Conservation (phyloP, 1,140 invertebrate genomes). For the Physella acuta region DNA sequence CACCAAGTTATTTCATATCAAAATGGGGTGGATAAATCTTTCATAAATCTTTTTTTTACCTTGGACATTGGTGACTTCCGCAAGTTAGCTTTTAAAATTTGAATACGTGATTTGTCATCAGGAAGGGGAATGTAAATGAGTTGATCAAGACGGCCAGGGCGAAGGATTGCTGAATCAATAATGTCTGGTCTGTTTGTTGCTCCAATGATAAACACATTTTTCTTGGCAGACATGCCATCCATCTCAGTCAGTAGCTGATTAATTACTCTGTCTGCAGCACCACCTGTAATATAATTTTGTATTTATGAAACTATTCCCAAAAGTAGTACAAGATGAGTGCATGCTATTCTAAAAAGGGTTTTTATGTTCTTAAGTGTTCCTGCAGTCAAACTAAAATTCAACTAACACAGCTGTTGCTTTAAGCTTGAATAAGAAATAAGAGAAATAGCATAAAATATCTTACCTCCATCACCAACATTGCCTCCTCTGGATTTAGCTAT, state of each 20-base stretch:
- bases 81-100: constrained; percentile 92
- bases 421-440: background rate
- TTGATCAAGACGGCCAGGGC: constrained; percentile 97
- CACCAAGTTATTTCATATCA: too few relatives aligned
- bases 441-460: background rate
- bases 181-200: constrained; percentile 92
- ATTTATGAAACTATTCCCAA: too few relatives aligned
- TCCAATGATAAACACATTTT: constrained; percentile 99
- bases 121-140: constrained; percentile 99
- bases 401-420: too few relatives aligned
- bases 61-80: constrained; percentile 95
- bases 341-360: too few relatives aligned
- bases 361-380: too few relatives aligned
- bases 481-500: constrained; percentile 98
- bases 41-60: constrained; percentile 55
- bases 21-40: too few relatives aligned
- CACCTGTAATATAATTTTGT: too few relatives aligned
- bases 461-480: constrained; percentile 91
- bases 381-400: too few relatives aligned
- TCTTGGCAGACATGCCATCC: constrained; percentile 99
- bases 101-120: constrained; percentile 94
- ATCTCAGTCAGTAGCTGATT: constrained; percentile 99
- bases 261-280: constrained; percentile 98
- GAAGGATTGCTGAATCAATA: constrained; percentile 97
- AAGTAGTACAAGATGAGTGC: too few relatives aligned